Evolutionary conservation across 2,797 vertebrate species (phyloP), one percentile per base, ranked within the genome.

Genomic region (Babyrousa celebensis): DNA sequence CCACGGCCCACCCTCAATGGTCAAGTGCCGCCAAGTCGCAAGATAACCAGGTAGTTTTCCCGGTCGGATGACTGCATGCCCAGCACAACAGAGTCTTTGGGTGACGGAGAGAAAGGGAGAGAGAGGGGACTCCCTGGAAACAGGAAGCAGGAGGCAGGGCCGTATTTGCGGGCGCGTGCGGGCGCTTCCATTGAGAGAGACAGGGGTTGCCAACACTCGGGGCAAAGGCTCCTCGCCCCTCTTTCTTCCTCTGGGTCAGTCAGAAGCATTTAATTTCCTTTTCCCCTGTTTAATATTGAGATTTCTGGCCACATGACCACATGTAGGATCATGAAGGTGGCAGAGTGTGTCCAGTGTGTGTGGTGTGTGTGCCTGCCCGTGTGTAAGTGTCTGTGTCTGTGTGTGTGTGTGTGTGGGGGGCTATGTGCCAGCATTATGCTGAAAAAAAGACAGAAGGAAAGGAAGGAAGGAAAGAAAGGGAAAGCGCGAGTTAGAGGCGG

Each of bases 161-260:
- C 1, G 4, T 15, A 0, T 32, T 0, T 29, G 32, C 36, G 58
- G 3, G 40, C 0, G 25, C 17, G 20, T 27, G 23, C 12, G 58
- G 43, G 17, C 7, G 74, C 29, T 25, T 75, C 48, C 3, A 0
- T 15, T 15, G 80, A 32, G 60, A 0, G 2, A 25, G 54, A 67
- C 15, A 3, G n/a, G 14, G 32, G 77, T 10, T 32, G 56, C 54
- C 17, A 40, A 25, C 9, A 12, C 48, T n/a, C 23, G 16, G 11
- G 32, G 27, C 21, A 9, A 16, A 5, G 0, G 11, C 12, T 36
- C 36, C 29, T 23, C 17, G 3, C 12, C 18, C 15, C 2, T 29
- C 8, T 17, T 9, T 18, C 17, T 74, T 32, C 43, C 54, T 80
- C n/a, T 65, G 65, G 36, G 9, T 17, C 68, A 23, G 21, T 11